A percentile compares a stretch with the other conserved stretches of the same genome.
Evolutionary conservation across 1,140 invertebrate genomes (phyloP).

Genomic region (Drosophila cardini): DNA sequence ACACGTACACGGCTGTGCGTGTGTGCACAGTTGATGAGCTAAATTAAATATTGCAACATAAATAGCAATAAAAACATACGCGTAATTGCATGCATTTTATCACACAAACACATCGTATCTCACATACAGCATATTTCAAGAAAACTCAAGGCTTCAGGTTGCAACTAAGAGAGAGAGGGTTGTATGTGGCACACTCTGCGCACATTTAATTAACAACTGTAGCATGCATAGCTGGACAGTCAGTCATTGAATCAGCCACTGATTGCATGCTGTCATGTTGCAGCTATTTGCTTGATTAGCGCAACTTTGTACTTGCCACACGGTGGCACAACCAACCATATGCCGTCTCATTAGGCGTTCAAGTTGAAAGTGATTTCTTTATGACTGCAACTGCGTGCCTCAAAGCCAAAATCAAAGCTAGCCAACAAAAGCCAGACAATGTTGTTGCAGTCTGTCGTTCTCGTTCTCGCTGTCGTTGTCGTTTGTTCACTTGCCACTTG

Average conservation of each 20-base stretch:
- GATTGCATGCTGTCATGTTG: constrained; percentile 45
- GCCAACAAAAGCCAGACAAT: constrained; percentile 51
- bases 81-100: constrained; percentile 69
- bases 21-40: constrained; percentile 63
- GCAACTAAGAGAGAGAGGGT: neutral
- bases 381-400: constrained; percentile 2
- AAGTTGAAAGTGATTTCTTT: constrained; percentile 1
- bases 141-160: constrained; percentile 21
- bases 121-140: constrained; percentile 24
- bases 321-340: constrained; percentile 3
- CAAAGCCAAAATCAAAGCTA: constrained; percentile 20
- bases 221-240: constrained; percentile 33
- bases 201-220: constrained; percentile 35
- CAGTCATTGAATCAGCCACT: constrained; percentile 56
- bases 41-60: constrained; percentile 76
- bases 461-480: neutral
- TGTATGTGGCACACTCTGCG: neutral
- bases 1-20: constrained; percentile 25
- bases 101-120: constrained; percentile 32
- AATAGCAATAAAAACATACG: constrained; percentile 64
- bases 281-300: constrained; percentile 59
- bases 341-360: constrained; percentile 5
- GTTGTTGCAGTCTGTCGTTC: neutral
- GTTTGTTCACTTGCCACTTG: constrained; percentile 3
- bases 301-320: constrained; percentile 46